These are phyloP conservation scores for Echinarachnius parma DNA, from an alignment of 53 echinoderm and acorn worm species.

Conservation along the genomic window DNA sequence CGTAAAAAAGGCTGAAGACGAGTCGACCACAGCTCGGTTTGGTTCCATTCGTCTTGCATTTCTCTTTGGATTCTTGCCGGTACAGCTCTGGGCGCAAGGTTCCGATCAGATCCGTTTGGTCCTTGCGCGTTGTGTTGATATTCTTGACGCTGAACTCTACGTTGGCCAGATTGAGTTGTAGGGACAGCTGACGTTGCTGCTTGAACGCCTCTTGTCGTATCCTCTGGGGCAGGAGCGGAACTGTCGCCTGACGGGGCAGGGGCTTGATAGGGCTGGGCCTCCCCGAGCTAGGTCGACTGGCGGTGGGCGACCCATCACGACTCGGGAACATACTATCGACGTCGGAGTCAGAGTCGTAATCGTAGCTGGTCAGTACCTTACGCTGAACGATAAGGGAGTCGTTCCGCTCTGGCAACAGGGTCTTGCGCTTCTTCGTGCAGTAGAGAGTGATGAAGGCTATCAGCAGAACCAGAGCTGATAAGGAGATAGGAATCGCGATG, in stretches of 20 bases:
- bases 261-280: slow-evolving; percentile 46
- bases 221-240: slow-evolving; percentile 81
- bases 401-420: slow-evolving; percentile 56
- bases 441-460: slow-evolving; percentile 78
- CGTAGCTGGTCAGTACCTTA: slow-evolving; percentile 73
- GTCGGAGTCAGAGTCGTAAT: slow-evolving; percentile 87
- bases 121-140: slow-evolving; percentile 58
- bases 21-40: slow-evolving; percentile 67
- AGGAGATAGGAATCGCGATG: slow-evolving; percentile 79
- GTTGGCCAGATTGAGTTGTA: slow-evolving; percentile 89
- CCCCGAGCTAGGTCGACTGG: slow-evolving; percentile 48
- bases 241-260: slow-evolving; percentile 80
- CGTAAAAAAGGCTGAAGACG: slow-evolving; percentile 81
- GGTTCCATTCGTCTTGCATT: slow-evolving; percentile 46
- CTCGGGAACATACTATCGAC: slow-evolving; percentile 76
- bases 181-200: slow-evolving; percentile 82
- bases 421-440: slow-evolving; percentile 69
- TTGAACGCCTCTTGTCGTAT: slow-evolving; percentile 87
- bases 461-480: slow-evolving; percentile 68
- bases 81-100: slow-evolving; percentile 83
- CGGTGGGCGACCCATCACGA: slow-evolving; percentile 49
- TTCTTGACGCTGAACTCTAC: slow-evolving; percentile 96
- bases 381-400: slow-evolving; percentile 87
- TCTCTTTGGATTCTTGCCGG: slow-evolving; percentile 69
- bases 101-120: slow-evolving; percentile 81